A percentile compares a stretch with the other conserved stretches of the same genome.
phyloP scores from a whole-genome alignment of 2,888 invertebrate species.

The Carcina quercana region DNA sequence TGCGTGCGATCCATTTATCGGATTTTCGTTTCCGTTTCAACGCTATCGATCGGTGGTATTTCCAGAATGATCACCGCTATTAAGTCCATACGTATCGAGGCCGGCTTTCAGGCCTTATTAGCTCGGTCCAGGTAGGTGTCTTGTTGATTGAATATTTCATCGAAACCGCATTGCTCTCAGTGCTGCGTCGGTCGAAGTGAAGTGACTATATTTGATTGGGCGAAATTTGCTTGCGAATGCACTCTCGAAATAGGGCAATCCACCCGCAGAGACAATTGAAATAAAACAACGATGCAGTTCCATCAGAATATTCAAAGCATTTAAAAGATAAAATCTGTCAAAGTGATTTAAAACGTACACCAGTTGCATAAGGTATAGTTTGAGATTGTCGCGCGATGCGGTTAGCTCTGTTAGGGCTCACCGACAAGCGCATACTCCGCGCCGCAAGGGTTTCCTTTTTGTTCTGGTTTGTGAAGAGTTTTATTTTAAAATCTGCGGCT shows the following conservation, averaged over 20 bases:
- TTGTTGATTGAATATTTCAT: constrained; percentile 9
- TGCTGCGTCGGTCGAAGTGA: constrained; percentile 31
- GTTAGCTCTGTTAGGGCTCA: constrained; percentile 30
- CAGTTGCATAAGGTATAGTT: constrained; percentile 31
- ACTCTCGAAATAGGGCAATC: constrained; percentile 62
- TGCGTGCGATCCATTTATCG: too few species aligned
- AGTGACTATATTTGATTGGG: constrained; percentile 45
- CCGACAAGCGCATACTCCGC: constrained; percentile 49
- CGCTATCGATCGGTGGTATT: too few species aligned
- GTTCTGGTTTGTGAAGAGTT: constrained; percentile 48
- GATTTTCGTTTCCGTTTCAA: too few species aligned
- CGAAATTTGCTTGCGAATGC: constrained; percentile 47
- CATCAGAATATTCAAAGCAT: too few species aligned
- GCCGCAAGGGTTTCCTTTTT: constrained; percentile 51
- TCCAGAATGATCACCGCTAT: too few species aligned
- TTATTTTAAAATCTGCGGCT: constrained; percentile 68
- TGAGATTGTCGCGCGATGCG: constrained; percentile 21
- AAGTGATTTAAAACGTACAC: too few species aligned
- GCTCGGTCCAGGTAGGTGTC: neutral
- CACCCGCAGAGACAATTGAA: constrained; percentile 67
- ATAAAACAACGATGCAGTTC: constrained; percentile 46
- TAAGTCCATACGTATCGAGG: too few species aligned
- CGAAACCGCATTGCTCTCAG: constrained; percentile 12
- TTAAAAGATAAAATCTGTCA: too few species aligned
- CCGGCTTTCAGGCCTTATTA: too few species aligned